Evolutionary conservation across 2,888 invertebrate species (phyloP), one percentile per base, ranked within the genome.

Genomic region (Cephus pygmeus): DNA sequence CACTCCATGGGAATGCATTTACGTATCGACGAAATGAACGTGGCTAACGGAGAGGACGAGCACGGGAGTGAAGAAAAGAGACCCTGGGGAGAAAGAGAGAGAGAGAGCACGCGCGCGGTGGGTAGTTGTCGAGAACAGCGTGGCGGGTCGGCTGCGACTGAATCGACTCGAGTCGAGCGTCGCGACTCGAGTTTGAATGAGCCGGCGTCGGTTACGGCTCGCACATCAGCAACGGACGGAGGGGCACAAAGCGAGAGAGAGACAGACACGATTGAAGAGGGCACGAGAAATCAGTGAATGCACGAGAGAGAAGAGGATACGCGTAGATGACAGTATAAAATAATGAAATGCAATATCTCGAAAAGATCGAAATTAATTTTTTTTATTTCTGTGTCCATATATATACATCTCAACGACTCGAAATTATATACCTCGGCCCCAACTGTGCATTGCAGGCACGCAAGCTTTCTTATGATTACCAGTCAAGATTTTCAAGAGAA

Each of bases 91-190:
- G 40, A 40, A 35, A 35, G 12, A 35, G 12, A 35, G 12, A 35
- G 11, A 35, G 35, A 35, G 35, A 56, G 79, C 73, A 73, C 80
- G 79, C 56, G 79, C 77, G 78, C 75, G 23, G 40, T 9, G 23
- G 73, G 79, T 75, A 69, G 69, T n/a, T 77, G 76, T 68, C 75
- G 75, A 68, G 77, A 69, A 80, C 87, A 85, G 86, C 83, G 86
- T 88, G 90, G 89, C 90, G 89, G 88, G 86, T 89, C 88, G 87
- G 84, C 90, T 89, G 88, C 90, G 87, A 90, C 90, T 90, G 90
- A 90, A 87, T 87, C 87, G 85, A 85, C 86, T 83, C 83, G 80
- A 68, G 34, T 69, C 79, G 73, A 35, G 35, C 77, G 80, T 76
- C 75, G 33, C 74, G 77, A 75, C 33, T 78, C 78, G 78, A 87